These are phyloP conservation scores for Dasyornis broadbenti DNA, from an alignment of 2,113 vertebrate genomes.

Conservation along the genomic window DNA sequence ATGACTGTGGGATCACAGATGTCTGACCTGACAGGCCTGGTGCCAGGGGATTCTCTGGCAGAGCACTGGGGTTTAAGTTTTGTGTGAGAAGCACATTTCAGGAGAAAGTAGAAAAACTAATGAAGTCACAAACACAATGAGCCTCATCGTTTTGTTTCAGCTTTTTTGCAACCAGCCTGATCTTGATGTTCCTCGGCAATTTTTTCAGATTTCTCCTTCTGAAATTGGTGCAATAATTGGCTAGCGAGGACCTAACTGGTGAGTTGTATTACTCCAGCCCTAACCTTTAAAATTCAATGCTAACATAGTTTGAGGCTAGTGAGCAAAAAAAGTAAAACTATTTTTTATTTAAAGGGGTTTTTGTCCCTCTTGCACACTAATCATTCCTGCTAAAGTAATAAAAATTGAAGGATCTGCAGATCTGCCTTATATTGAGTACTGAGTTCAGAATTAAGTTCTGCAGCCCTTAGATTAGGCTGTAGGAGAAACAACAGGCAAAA, in stretches of 20 bases:
- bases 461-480: neutral
- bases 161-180: neutral
- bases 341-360: neutral
- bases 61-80: neutral
- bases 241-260: neutral
- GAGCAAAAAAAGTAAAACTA: neutral
- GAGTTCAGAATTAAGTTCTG: neutral
- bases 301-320: neutral
- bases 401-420: neutral
- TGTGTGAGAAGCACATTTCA: neutral
- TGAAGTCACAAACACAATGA: neutral
- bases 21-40: neutral
- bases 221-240: neutral
- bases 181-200: neutral
- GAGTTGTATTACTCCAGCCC: neutral
- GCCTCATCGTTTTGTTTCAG: neutral
- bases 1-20: neutral
- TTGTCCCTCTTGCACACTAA: neutral
- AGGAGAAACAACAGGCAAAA: neutral
- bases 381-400: neutral
- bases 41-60: neutral
- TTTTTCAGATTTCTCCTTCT: neutral
- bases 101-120: neutral
- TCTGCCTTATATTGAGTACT: neutral
- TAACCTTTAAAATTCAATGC: neutral